Evolutionary conservation across 1,140 invertebrate genomes (phyloP).

Genomic region (Trachymyrmex septentrionalis): DNA sequence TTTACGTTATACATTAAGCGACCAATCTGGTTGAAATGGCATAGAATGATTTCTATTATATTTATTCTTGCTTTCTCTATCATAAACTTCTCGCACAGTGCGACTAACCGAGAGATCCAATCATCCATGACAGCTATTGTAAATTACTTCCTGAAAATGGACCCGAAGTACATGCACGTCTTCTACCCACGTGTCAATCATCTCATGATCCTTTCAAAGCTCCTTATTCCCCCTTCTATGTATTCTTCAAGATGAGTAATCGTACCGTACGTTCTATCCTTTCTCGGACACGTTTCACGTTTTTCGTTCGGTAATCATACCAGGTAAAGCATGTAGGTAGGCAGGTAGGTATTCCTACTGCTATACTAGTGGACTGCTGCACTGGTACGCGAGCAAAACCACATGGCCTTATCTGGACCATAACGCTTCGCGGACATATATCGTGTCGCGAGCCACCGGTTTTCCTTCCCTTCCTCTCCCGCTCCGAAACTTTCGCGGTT

Average conservation of each 20-base stretch:
- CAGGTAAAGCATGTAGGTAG: slow-evolving; percentile 15
- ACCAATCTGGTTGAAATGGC: too few relatives aligned
- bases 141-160: slow-evolving; percentile 32
- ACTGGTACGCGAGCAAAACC: slow-evolving; percentile 18
- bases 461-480: neutral
- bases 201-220: slow-evolving; percentile 14
- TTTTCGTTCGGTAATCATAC: slow-evolving; percentile 58
- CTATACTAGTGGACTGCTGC: slow-evolving; percentile 12
- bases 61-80: neutral
- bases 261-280: slow-evolving; percentile 16
- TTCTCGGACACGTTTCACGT: slow-evolving; percentile 26
- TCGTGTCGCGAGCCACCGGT: neutral
- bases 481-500: slow-evolving; percentile 27
- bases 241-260: slow-evolving; percentile 40
- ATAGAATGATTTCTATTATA: neutral
- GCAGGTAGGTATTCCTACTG: slow-evolving; percentile 11
- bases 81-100: neutral
- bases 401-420: slow-evolving; percentile 44
- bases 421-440: slow-evolving; percentile 49
- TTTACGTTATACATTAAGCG: too few relatives aligned
- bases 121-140: slow-evolving; percentile 18
- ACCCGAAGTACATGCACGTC: neutral
- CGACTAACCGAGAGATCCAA: slow-evolving; percentile 29
- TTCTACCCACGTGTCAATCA: slow-evolving; percentile 49
- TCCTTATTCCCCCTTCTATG: neutral